Conservation (phyloP, 2,888 invertebrate species). For the Apoda limacodes region DNA sequence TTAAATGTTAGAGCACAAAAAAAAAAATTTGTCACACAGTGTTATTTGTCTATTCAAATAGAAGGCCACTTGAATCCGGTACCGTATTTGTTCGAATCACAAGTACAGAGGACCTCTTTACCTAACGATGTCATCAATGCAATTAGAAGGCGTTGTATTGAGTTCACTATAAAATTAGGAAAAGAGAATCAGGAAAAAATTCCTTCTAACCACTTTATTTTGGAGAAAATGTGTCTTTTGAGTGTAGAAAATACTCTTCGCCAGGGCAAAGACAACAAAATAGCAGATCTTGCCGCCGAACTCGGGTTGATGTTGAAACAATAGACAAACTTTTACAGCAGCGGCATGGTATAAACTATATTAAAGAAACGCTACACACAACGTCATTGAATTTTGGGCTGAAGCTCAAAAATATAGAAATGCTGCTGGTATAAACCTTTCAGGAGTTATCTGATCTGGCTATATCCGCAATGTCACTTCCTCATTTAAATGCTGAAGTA, state of each 20-base stretch:
- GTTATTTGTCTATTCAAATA: no score
- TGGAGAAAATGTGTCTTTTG: constrained; percentile 11
- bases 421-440: constrained; percentile 17
- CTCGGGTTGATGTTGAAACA: constrained; percentile 5
- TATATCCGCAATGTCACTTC: constrained; percentile 13
- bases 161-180: constrained; percentile 15
- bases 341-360: constrained; percentile 20
- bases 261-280: constrained; percentile 11
- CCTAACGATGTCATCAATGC: constrained; percentile 11
- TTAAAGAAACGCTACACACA: constrained; percentile 16
- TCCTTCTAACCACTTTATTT: constrained; percentile 11
- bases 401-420: constrained; percentile 19
- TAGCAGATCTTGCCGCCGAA: constrained; percentile 10
- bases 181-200: constrained; percentile 16
- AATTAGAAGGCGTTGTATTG: constrained; percentile 14
- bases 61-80: constrained; percentile 15
- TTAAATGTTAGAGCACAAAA: no score
- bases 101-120: constrained; percentile 3
- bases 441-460: constrained; percentile 17
- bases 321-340: constrained; percentile 16
- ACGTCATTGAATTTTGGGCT: constrained; percentile 22
- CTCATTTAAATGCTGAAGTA: constrained; percentile 20
- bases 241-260: constrained; percentile 9
- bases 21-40: no score
- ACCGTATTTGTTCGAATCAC: constrained; percentile 17